These are phyloP conservation scores for Darevskia nairensis DNA, from an alignment of 2,797 vertebrate genomes.

Conservation along the genomic window DNA sequence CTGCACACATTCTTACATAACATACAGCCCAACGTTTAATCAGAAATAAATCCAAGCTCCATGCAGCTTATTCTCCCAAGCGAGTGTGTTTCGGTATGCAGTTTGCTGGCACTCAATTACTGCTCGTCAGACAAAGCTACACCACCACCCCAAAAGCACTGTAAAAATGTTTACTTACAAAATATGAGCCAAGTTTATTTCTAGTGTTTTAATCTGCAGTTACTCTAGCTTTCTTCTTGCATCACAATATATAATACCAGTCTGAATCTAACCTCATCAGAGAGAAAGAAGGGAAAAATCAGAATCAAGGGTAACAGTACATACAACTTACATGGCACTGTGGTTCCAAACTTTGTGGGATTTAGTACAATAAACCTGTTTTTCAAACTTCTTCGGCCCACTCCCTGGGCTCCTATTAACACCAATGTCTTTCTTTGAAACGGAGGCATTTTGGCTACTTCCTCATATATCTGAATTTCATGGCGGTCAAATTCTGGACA, in stretches of 20 bases:
- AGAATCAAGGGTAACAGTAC: constrained; percentile 13
- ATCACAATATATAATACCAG: neutral
- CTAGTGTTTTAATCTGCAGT: neutral
- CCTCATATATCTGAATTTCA: constrained; percentile 98
- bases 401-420: constrained; percentile 97
- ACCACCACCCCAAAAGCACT: neutral
- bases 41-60: neutral
- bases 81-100: neutral
- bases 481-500: constrained; percentile 96
- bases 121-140: neutral
- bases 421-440: constrained; percentile 98
- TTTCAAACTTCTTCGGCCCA: constrained; percentile 96
- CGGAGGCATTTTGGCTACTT: constrained; percentile 97
- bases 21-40: neutral
- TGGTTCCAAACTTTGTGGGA: constrained; percentile 93
- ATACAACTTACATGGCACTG: constrained; percentile 93
- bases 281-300: neutral
- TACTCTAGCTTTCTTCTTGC: neutral
- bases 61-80: neutral
- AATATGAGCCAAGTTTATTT: neutral
- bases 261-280: neutral
- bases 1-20: neutral
- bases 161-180: neutral
- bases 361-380: constrained; percentile 96
- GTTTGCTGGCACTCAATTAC: neutral